These are phyloP conservation scores for Antennarius maculatus DNA, from an alignment of 2,797 vertebrate species.

Conservation along the genomic window DNA sequence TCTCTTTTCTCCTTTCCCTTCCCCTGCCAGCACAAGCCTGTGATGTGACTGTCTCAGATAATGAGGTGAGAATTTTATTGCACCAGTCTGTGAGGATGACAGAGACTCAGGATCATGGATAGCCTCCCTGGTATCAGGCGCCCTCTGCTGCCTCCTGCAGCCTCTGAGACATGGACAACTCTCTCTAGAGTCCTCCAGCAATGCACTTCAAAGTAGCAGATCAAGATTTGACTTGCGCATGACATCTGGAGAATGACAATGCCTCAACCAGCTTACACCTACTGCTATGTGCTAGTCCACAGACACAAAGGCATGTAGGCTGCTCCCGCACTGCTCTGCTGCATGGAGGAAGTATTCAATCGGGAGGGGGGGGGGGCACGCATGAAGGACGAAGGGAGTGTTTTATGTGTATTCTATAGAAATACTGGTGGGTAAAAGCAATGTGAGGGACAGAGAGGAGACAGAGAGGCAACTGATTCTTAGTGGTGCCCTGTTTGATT, in stretches of 20 bases:
- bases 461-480: constrained; percentile 62
- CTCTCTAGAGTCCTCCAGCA: constrained; percentile 45
- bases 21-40: constrained; percentile 74
- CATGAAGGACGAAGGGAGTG: constrained; percentile 78
- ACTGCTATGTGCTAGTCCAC: constrained; percentile 63
- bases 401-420: constrained; percentile 75
- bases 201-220: constrained; percentile 85
- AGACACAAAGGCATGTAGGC: constrained; percentile 74
- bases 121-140: constrained; percentile 64
- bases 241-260: constrained; percentile 84
- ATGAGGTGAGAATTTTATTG: constrained; percentile 86
- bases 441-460: constrained; percentile 52
- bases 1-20: constrained; percentile 67
- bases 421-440: constrained; percentile 45
- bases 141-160: constrained; percentile 75
- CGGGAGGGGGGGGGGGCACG: constrained; percentile 53
- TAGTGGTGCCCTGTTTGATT: constrained; percentile 61
- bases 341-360: constrained; percentile 65
- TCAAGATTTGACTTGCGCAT: constrained; percentile 83
- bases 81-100: constrained; percentile 73
- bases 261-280: constrained; percentile 72
- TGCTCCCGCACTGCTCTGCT: constrained; percentile 67
- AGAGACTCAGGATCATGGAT: neutral
- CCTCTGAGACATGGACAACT: constrained; percentile 2
- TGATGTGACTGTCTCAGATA: constrained; percentile 84